Base-by-base conservation (phyloP, 1,140 invertebrate genomes). In the Parapsyche elsis region DNA sequence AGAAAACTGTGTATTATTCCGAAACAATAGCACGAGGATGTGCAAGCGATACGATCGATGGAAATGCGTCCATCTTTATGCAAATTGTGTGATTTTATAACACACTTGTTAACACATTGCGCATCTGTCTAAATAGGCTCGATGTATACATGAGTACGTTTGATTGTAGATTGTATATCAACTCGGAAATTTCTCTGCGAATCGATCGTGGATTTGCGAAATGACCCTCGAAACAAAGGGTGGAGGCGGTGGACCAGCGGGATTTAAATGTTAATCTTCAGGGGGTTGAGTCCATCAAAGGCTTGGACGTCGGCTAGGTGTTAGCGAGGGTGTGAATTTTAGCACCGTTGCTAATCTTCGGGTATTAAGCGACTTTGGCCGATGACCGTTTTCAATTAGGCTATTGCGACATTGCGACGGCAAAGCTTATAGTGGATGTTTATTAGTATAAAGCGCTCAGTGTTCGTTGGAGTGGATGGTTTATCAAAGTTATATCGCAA, bases 351-450 rank as follows among this genome's bases (percentile, higher is more conserved):
- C 57, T 77, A 64, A 77, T 77, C 53, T 45, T 23, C 9, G 1
- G n/a, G 75, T 9, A 44, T 77, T 77, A 64, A 7, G 19, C 2
- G 46, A 75, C 16, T 67, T 26, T 23, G 16, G 12, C 2, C 23
- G 53, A 64, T 77, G 75, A 77, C 75, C 75, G 57, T 14, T 64
- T 30, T 30, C 30, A 44, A 59, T 77, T 61, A 67, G 19, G 61
- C 61, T 23, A 67, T 26, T 67, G 24, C 19, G 24, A 53, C 49
- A 53, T 53, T 53, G 49, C 16, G 49, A 53, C 49, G 49, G 10
- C 49, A 53, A 53, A 16, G 49, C 16, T 53, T 23, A 26, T 16
- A 21, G 57, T 61, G 57, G 21, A 16, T 16, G 16, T 53, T 53
- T 53, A 53, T 53, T 53, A 53, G 10, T 53, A 10, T 10, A 12